These are phyloP conservation scores for Daphoenositta chrysoptera DNA, from an alignment of 2,113 vertebrate species.

Conservation along the genomic window DNA sequence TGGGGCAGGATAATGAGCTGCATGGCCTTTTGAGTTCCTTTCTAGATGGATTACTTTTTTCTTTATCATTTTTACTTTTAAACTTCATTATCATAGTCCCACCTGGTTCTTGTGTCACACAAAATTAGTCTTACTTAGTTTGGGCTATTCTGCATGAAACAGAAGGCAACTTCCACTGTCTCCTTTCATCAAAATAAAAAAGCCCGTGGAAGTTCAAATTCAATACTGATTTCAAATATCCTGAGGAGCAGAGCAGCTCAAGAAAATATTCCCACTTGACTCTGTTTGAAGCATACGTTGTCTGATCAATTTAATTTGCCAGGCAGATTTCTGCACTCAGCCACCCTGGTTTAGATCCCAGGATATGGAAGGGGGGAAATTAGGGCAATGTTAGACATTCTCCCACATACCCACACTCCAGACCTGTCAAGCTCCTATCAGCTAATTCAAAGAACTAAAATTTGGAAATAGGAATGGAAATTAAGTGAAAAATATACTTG, in stretches of 20 bases:
- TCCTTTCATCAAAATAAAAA: constrained; percentile 55
- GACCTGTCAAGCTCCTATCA: constrained; percentile 1
- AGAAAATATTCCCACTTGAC: constrained; percentile 50
- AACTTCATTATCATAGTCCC: constrained; percentile 24
- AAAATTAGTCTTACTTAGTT: constrained; percentile 37
- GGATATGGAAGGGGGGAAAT: background rate
- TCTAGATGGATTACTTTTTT: constrained; percentile 17
- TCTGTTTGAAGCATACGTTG: constrained; percentile 32
- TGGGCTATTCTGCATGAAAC: constrained; percentile 25
- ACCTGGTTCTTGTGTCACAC: constrained; percentile 27
- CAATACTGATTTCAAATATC: constrained; percentile 52
- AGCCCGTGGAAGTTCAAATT: constrained; percentile 37
- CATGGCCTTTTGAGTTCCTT: background rate
- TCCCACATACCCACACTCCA: background rate
- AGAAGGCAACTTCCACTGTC: constrained; percentile 41
- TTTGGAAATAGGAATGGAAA: constrained; percentile 44
- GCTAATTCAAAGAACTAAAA: background rate
- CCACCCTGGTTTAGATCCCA: background rate
- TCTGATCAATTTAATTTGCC: constrained; percentile 60
- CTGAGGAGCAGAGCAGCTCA: constrained; percentile 31
- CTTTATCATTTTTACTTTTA: constrained; percentile 39
- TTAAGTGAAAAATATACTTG: background rate
- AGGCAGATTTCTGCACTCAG: constrained; percentile 17
- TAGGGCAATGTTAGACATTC: background rate
- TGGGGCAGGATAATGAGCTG: background rate